These are phyloP conservation scores for Thalpophila matura DNA, from an alignment of 2,888 invertebrate genomes.

Conservation along the genomic window DNA sequence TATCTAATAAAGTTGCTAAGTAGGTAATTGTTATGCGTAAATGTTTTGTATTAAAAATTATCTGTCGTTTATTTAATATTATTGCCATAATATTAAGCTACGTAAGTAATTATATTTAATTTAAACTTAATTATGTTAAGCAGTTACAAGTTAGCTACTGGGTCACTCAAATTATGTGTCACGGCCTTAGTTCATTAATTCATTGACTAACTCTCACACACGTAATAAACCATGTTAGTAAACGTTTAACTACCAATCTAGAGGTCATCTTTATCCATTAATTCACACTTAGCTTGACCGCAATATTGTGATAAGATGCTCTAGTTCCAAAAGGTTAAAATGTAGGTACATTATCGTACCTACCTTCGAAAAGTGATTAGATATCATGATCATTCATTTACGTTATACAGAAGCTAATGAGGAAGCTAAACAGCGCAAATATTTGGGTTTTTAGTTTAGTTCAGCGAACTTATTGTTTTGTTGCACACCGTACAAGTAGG, in stretches of 20 bases:
- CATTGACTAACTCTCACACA: constrained; percentile 49
- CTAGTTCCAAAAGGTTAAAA: constrained; percentile 28
- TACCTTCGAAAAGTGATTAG: constrained; percentile 48
- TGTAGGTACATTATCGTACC: constrained; percentile 29
- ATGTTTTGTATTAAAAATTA: too few relatives aligned
- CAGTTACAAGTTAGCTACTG: constrained; percentile 12
- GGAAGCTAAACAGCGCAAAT: constrained; percentile 14
- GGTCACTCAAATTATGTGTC: constrained; percentile 37
- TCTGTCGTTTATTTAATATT: too few relatives aligned
- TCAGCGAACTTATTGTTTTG: constrained; percentile 32
- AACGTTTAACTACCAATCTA: constrained; percentile 17
- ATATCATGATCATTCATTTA: constrained; percentile 34
- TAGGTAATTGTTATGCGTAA: too few relatives aligned
- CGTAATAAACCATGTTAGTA: constrained; percentile 25
- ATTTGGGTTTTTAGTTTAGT: constrained; percentile 43
- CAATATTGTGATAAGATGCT: constrained; percentile 25
- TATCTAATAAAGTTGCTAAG: too few relatives aligned
- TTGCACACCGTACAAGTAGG: constrained; percentile 4
- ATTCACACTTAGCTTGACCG: constrained; percentile 39
- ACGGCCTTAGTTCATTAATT: constrained; percentile 51
- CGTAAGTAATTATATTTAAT: constrained; percentile 13
- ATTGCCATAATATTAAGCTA: too few relatives aligned
- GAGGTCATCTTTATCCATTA: constrained; percentile 38
- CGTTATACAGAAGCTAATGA: constrained; percentile 28
- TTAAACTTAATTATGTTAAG: constrained; percentile 10